These are phyloP conservation scores for Neosilurus mollespiculum DNA, from an alignment of 2,797 vertebrate genomes.

Conservation along the genomic window DNA sequence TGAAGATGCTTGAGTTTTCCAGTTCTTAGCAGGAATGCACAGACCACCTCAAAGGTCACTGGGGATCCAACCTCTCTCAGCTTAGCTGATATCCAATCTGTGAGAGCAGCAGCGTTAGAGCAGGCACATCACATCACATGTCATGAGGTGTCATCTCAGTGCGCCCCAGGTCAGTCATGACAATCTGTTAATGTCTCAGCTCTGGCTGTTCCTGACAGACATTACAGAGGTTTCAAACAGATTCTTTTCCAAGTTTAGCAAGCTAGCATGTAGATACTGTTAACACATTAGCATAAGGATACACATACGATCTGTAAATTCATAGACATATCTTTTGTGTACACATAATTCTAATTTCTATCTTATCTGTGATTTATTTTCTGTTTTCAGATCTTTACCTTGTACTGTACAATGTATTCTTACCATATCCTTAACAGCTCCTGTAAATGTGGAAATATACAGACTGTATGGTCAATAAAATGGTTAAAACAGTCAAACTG, in stretches of 20 bases:
- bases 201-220: slow-evolving; percentile 3
- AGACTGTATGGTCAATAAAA: not conserved
- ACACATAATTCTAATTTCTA: not conserved
- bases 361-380: not conserved
- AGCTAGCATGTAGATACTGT: not conserved
- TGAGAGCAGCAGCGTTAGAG: slow-evolving; percentile 42
- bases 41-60: slow-evolving; percentile 49
- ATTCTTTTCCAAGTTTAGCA: not conserved
- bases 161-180: slow-evolving; percentile 65
- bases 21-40: slow-evolving; percentile 52
- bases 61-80: slow-evolving; percentile 50
- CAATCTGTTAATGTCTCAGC: slow-evolving; percentile 61
- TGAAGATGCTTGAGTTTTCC: slow-evolving; percentile 51
- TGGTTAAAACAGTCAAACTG: not conserved
- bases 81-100: slow-evolving; percentile 61
- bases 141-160: slow-evolving; percentile 66
- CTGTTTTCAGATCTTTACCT: not conserved
- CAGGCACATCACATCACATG: slow-evolving; percentile 63
- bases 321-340: not conserved
- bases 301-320: too few relatives aligned
- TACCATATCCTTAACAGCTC: not conserved
- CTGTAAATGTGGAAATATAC: not conserved
- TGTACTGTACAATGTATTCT: not conserved
- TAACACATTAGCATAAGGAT: not conserved
- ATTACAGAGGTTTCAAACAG: not conserved